Evolutionary conservation across 2,113 vertebrate species (phyloP).

Genomic region (Electrona antarctica): DNA sequence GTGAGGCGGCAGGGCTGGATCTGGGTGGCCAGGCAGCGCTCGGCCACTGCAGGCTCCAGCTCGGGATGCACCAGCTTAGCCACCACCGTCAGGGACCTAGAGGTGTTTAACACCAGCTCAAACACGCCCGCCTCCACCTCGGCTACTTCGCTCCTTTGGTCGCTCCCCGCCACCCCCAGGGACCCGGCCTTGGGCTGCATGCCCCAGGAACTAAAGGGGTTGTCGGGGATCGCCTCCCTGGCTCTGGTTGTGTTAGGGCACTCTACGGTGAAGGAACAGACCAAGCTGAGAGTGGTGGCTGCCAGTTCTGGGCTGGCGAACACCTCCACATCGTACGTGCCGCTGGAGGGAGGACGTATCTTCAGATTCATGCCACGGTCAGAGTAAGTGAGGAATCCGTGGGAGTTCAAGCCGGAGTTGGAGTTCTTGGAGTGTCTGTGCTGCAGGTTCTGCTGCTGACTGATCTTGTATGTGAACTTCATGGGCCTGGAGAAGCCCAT

Average conservation of each 20-base stretch:
- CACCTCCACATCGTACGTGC: constrained; percentile 80
- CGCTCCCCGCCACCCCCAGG: constrained; percentile 73
- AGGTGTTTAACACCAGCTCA: constrained; percentile 70
- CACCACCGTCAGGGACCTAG: constrained; percentile 67
- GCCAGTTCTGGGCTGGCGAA: constrained; percentile 70
- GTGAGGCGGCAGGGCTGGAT: constrained; percentile 73
- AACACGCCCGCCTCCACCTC: constrained; percentile 63
- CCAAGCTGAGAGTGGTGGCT: constrained; percentile 70
- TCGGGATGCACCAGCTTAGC: constrained; percentile 76
- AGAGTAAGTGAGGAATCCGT: constrained; percentile 69
- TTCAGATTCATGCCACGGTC: constrained; percentile 73
- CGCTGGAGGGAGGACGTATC: constrained; percentile 71
- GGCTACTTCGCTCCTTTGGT: constrained; percentile 57
- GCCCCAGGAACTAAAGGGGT: constrained; percentile 83
- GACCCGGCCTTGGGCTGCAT: constrained; percentile 63
- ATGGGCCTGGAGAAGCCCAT: constrained; percentile 69
- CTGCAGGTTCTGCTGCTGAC: constrained; percentile 65
- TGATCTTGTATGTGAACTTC: constrained; percentile 82
- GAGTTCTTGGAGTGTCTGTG: constrained; percentile 61
- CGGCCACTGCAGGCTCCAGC: constrained; percentile 64
- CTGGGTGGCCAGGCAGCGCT: constrained; percentile 77
- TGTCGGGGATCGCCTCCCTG: constrained; percentile 73
- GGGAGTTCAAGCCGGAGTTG: constrained; percentile 28
- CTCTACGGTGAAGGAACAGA: constrained; percentile 82
- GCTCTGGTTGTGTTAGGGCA: constrained; percentile 53